Evolutionary conservation across 1,140 invertebrate genomes (phyloP), one percentile per base, ranked within the genome.

Genomic region (Leptoteleia sp.): DNA sequence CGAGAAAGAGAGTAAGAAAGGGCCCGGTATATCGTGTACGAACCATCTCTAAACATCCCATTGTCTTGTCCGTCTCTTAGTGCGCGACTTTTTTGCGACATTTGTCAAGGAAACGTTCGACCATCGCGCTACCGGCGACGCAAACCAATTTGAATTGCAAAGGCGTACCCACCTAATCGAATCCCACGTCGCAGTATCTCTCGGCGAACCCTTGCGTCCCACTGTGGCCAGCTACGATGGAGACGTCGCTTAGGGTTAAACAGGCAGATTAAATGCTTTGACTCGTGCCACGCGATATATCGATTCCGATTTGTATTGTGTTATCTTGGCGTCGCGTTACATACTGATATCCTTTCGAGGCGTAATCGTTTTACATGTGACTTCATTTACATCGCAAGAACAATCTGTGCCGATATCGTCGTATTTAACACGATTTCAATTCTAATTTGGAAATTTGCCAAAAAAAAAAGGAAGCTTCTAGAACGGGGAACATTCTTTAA

Each of bases 61-160:
- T 85, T 85, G 84, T 85, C 84, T 85, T 85, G 82, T 85, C 84
- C 80, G 81, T 85, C 83, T 82, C 75, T 82, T 81, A 73, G 81
- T 82, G 73, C 80, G 54, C 76, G 72, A 81, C 61, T 77, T 81
- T 79, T 76, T 78, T 57, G 64, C 65, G 55, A 79, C 76, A 81
- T 81, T 81, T 85, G 84, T 85, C 84, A 85, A 81, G 76, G 71
- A 80, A 80, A 77, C 72, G 78, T 82, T 82, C 61, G 79, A 65
- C 50, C 67, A 68, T 82, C 79, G 79, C 70, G 59, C 54, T 75
- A 79, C 76, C 70, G 52, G 57, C 54, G 65, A 65, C 59, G 77
- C 59, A 54, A 73, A 42, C 37, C 50, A 61, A 83, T 81, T 83
- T 83, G 82, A 83, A 83, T 83, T 83, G 82, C 82, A 79, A 83